Base-by-base conservation (phyloP, 2,113 vertebrate species). In the Cacatua alba region DNA sequence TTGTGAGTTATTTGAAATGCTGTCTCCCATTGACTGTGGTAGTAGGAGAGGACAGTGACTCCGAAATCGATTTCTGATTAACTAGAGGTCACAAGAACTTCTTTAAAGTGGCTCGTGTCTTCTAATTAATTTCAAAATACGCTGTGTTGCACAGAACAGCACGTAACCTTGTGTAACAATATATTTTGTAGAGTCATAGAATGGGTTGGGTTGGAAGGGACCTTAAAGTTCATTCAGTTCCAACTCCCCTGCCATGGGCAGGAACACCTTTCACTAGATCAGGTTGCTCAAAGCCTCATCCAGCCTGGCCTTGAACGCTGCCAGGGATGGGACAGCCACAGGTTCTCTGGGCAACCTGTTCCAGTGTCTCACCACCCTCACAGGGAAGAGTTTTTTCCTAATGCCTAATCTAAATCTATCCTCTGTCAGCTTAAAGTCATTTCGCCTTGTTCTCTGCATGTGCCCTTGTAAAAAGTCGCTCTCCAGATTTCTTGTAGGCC, bases 71-170 rank as follows among this genome's bases (percentile, higher is more conserved):
- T 31, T 3, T 78, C 33, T 86, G 10, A n/a, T 75, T 35, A 74
- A 94, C 48, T 31, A 65, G 68, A 81, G 46, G 11, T 53, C 57
- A 25, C 24, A 79, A 6, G 18, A 62, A 68, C 24, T 81, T 80
- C 15, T 70, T 78, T 48, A 2, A 71, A 64, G 59, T 41, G 29
- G 10, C 46, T 31, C 37, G 1, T 48, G 37, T 49, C 26, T n/a
- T 74, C 14, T 52, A 26, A 57, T 82, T 76, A 1, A 37, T 85
- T 87, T 80, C 24, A 82, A 57, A 79, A 41, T 69, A 33, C 0
- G 3, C 33, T 53, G 5, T 0, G 0, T 31, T 65, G 49, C n/a
- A 26, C 37, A 41, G 31, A 84, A 17, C 19, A 62, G 37, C 28
- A 7, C 3, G 17, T 79, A 41, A 35, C 13, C 8, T 48, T 53